These are phyloP conservation scores for Brachyopa scutellaris DNA, from an alignment of 2,888 invertebrate species.

Conservation along the genomic window DNA sequence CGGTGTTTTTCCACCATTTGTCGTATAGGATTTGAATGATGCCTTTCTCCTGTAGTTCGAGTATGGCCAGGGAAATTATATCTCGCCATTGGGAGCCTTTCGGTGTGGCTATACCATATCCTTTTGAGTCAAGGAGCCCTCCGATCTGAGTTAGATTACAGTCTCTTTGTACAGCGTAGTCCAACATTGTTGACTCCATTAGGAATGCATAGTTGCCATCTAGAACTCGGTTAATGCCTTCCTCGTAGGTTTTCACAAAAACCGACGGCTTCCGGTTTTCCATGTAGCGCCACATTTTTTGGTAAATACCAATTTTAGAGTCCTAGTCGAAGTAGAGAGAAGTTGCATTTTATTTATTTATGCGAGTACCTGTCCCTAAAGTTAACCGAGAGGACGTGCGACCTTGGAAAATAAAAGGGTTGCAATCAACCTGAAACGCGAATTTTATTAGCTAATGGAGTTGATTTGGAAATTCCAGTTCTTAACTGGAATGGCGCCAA, in stretches of 20 bases:
- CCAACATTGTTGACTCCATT: conserved; percentile 99
- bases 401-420: too few species aligned
- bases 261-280: conserved; percentile 90
- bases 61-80: conserved; percentile 95
- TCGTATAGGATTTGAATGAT: conserved; percentile 96
- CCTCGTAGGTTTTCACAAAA: conserved; percentile 94
- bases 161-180: conserved; percentile 96
- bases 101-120: conserved; percentile 98
- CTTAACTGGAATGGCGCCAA: too few species aligned
- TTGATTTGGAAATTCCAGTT: too few species aligned
- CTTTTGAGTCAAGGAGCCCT: conserved; percentile 84
- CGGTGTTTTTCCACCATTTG: conserved; percentile 99
- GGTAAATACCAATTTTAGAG: conserved; percentile 94
- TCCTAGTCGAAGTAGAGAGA: conserved; percentile 84
- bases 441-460: too few species aligned
- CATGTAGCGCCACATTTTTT: conserved; percentile 98
- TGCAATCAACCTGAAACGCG: too few species aligned
- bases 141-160: conserved; percentile 99
- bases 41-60: conserved; percentile 97
- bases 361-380: too few species aligned
- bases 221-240: conserved; percentile 93
- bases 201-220: conserved; percentile 97
- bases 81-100: conserved; percentile 99
- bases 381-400: too few species aligned
- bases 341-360: too few species aligned